These are phyloP conservation scores for Heptranchias perlo DNA, from an alignment of 2,113 vertebrate genomes.

Conservation along the genomic window DNA sequence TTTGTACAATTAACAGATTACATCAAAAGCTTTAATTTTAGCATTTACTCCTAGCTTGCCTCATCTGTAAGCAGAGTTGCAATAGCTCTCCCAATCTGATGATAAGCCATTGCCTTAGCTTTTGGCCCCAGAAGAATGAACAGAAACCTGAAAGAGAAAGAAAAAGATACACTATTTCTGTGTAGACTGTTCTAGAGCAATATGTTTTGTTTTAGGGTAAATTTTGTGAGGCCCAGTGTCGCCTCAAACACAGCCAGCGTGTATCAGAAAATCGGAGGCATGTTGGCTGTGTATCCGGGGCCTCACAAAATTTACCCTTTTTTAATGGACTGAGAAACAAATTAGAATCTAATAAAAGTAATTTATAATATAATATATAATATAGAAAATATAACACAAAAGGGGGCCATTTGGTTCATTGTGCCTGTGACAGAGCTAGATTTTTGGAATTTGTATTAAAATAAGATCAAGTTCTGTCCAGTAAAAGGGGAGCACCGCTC, in stretches of 20 bases:
- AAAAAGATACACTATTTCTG: not conserved
- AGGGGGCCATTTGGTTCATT: not conserved
- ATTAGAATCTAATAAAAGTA: not conserved
- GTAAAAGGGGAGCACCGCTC: not conserved
- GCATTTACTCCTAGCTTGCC: slow-evolving; percentile 49
- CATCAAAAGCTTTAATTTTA: not conserved
- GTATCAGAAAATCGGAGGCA: not conserved
- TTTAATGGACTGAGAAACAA: not conserved
- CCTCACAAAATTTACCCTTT: not conserved
- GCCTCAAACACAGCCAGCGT: not conserved
- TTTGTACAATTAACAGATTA: not conserved
- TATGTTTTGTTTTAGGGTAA: not conserved
- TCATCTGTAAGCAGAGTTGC: slow-evolving; percentile 60
- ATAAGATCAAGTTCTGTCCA: not conserved
- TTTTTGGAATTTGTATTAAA: not conserved
- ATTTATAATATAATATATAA: not conserved
- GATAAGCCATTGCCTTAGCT: slow-evolving; percentile 49
- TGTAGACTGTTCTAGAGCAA: not conserved
- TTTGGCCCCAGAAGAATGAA: slow-evolving; percentile 63
- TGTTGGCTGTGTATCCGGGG: not conserved
- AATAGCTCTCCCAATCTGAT: slow-evolving; percentile 63
- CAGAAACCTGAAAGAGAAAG: slow-evolving; percentile 56
- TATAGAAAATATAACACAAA: not conserved
- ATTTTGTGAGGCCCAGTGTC: not conserved
- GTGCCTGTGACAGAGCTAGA: not conserved